Base-by-base conservation (phyloP, 2,888 invertebrate genomes). In the Phengaris arion region DNA sequence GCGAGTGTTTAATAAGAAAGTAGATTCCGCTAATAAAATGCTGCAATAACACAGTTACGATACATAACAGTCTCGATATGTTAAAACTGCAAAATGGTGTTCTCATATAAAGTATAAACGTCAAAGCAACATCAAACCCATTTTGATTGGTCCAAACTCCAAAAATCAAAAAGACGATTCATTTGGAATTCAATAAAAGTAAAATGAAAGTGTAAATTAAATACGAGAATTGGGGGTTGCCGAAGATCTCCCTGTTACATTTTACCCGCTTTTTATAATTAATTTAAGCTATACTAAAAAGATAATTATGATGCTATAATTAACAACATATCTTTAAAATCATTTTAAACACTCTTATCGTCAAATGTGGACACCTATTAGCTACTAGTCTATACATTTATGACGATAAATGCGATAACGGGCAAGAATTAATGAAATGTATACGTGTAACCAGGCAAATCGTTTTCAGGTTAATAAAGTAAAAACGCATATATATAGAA, bases 371-470 rank as follows among this genome's bases (percentile, higher is more conserved):
- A 57, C 15, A 59, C 59, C 15, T 59, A 59, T 59, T 59, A 59
- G 59, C 59, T 59, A 59, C 59, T 22, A 22, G 59, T 59, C 57
- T 57, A 57, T 57, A 57, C 57, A 15, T 51, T 51, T 54, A 12
- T 59, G 59, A 10, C 59, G 59, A 59, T 59, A 59, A 59, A 22
- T 9, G 10, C 22, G 59, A 59, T 59, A 59, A 59, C 10, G 59
- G 57, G 15, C 57, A 59, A 10, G 22, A 59, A 22, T 22, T 59
- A 9, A 10, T 9, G 59, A 10, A 59, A 22, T 22, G 22, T 59
- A 4, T 57, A 22, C 22, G 15, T 22, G 22, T 22, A 59, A 59
- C 59, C 22, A 22, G 59, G 57, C 8, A 57, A 15, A 57, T 8
- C n/a, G 13, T 6, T 8, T 57, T 57, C n/a, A 7, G n/a, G n/a